Conservation (phyloP, 1,140 invertebrate genomes). For the Globodera ellingtonae region DNA sequence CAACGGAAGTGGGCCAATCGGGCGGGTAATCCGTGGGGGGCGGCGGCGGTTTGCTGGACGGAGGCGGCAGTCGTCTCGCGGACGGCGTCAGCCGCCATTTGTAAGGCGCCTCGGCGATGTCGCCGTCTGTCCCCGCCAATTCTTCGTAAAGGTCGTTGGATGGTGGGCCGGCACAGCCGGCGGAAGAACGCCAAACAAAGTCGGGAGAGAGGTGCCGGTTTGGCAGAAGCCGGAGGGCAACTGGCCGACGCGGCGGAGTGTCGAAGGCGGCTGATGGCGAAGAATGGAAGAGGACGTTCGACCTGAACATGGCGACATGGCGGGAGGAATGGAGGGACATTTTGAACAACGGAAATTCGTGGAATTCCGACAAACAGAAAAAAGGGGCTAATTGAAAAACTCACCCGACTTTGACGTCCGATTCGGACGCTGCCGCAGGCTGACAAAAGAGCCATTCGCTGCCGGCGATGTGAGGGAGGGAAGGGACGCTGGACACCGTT, state of each 20-base stretch:
- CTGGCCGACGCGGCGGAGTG: background rate
- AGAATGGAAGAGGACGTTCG: background rate
- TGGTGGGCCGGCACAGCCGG: background rate
- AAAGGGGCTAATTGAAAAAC: background rate
- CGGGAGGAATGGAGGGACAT: background rate
- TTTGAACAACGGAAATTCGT: too few relatives aligned
- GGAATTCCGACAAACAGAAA: too few relatives aligned
- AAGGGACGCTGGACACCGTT: conserved; percentile 12
- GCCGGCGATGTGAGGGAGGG: background rate
- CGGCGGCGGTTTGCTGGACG: conserved; percentile 3
- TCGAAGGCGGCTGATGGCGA: too few relatives aligned
- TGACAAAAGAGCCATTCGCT: background rate
- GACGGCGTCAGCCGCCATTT: conserved; percentile 4
- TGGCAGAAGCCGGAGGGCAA: background rate
- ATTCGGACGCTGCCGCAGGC: background rate
- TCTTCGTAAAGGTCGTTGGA: conserved; percentile 1
- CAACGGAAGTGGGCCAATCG: background rate
- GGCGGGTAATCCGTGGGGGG: background rate
- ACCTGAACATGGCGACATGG: background rate
- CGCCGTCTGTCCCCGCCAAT: background rate
- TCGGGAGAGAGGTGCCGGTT: background rate
- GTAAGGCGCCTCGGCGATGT: background rate
- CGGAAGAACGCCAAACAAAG: background rate
- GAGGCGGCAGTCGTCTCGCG: background rate
- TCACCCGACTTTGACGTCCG: background rate